These are phyloP conservation scores for Burhinus oedicnemus DNA, from an alignment of 2,113 vertebrate genomes.

Conservation along the genomic window DNA sequence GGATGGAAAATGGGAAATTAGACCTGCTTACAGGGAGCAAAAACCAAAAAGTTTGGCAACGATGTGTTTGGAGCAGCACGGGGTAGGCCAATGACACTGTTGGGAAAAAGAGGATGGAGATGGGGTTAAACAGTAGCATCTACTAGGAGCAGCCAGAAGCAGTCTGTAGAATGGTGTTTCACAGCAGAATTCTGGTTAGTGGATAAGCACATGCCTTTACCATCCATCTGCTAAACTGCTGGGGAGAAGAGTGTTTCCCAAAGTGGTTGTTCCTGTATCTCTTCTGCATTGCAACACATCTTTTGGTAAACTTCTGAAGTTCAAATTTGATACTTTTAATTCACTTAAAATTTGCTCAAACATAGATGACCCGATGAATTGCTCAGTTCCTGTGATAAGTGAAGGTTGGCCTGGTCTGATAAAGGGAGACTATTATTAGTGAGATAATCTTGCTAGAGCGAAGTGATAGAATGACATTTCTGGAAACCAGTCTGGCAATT, in stretches of 20 bases:
- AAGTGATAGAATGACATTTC: not conserved
- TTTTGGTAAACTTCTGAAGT: not conserved
- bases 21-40: not conserved
- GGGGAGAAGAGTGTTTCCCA: not conserved
- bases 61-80: not conserved
- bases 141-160: not conserved
- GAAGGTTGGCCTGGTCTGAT: not conserved
- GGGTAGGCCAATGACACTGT: not conserved
- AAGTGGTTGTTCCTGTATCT: not conserved
- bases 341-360: not conserved
- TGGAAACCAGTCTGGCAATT: not conserved
- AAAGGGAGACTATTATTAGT: not conserved
- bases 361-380: accelerated
- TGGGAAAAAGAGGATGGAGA: not conserved
- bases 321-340: not conserved
- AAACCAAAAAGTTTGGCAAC: not conserved
- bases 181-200: not conserved
- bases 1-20: not conserved
- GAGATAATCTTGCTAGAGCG: not conserved
- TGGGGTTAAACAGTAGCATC: not conserved
- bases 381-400: accelerated
- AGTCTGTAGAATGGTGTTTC: not conserved
- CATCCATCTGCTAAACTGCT: not conserved
- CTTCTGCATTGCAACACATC: not conserved
- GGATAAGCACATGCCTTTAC: not conserved